Conservation (phyloP, 2,113 vertebrate species). For the Oceanodroma tethys region DNA sequence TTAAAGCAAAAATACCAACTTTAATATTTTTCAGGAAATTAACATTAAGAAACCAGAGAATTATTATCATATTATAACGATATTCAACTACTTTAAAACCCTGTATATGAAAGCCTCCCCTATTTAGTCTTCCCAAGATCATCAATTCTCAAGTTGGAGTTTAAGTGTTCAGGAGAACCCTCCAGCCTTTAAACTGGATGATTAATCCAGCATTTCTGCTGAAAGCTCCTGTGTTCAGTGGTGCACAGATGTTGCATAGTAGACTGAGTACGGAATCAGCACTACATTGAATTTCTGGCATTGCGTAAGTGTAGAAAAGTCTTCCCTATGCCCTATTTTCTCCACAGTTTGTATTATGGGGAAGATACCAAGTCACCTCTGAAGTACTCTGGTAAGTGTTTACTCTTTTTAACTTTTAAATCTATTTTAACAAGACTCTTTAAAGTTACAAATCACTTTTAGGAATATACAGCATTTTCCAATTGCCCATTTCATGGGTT, state of each 20-base stretch:
- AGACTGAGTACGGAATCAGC: background rate
- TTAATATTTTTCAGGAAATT: background rate
- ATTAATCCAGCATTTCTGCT: background rate
- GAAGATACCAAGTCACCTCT: background rate
- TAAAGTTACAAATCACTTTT: background rate
- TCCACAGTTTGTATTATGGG: fast-evolving
- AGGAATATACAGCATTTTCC: background rate
- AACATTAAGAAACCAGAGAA: background rate
- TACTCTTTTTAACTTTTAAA: background rate
- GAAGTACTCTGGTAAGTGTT: background rate
- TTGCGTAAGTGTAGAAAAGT: background rate
- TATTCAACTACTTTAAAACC: background rate
- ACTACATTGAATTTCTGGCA: background rate
- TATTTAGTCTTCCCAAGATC: background rate
- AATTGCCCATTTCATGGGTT: background rate
- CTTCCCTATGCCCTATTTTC: background rate
- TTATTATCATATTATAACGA: background rate
- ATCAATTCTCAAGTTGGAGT: background rate
- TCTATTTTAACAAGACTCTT: too few relatives aligned
- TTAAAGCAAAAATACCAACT: background rate
- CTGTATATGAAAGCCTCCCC: background rate
- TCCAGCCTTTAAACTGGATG: background rate
- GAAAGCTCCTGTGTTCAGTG: background rate
- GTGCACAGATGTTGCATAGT: background rate
- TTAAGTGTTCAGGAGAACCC: background rate